These are phyloP conservation scores for Hirundo rustica DNA, from an alignment of 2,797 vertebrate species.

Conservation along the genomic window DNA sequence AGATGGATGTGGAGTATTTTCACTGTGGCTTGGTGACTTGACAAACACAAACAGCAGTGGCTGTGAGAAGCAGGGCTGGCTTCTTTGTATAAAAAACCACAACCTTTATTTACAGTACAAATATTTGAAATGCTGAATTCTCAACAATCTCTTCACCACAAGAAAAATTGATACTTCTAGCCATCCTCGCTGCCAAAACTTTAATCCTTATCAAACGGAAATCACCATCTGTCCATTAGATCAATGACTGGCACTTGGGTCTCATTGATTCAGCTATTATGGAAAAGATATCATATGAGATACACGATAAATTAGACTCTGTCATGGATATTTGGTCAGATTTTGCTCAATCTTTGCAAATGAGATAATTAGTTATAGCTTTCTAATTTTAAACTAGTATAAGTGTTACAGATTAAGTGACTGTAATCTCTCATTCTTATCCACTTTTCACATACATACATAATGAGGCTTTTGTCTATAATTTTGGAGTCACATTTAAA, in stretches of 20 bases:
- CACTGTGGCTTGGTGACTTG: neutral
- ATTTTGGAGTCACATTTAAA: slow-evolving; percentile 45
- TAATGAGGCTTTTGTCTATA: slow-evolving; percentile 52
- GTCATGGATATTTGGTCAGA: slow-evolving; percentile 67
- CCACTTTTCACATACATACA: slow-evolving; percentile 43
- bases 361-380: slow-evolving; percentile 69
- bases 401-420: slow-evolving; percentile 69
- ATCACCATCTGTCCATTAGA: slow-evolving; percentile 59
- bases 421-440: slow-evolving; percentile 55
- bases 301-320: slow-evolving; percentile 65
- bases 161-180: slow-evolving; percentile 42
- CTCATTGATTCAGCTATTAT: slow-evolving; percentile 57
- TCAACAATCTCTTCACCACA: slow-evolving; percentile 18
- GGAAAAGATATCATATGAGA: slow-evolving; percentile 61
- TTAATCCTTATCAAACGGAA: slow-evolving; percentile 66
- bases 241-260: slow-evolving; percentile 50
- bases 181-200: slow-evolving; percentile 36
- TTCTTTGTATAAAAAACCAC: neutral
- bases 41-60: slow-evolving; percentile 32
- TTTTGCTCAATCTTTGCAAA: slow-evolving; percentile 65
- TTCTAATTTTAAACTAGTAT: slow-evolving; percentile 62
- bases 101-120: slow-evolving; percentile 38
- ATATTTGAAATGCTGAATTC: slow-evolving; percentile 39
- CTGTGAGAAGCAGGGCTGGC: neutral
- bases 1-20: slow-evolving; percentile 16